Percentiles rank a stretch among this genome's conserved stretches.
These are phyloP conservation scores for Hirtodrosophila confusa DNA, from an alignment of 2,888 invertebrate species.

Conservation along the genomic window DNA sequence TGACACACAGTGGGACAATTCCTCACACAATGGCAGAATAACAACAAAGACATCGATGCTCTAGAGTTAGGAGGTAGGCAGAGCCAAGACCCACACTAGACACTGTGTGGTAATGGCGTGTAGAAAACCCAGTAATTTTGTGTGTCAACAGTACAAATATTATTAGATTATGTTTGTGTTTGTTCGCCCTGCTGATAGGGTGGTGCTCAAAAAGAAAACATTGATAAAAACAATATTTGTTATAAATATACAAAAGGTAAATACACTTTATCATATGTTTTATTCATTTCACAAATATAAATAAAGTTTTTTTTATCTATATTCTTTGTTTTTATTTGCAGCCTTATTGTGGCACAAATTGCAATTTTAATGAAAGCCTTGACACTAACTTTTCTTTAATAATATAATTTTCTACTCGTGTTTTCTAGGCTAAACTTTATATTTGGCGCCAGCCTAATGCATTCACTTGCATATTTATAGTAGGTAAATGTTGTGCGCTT, in stretches of 20 bases:
- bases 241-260: neutral
- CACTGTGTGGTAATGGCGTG: constrained; percentile 23
- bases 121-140: constrained; percentile 21
- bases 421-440: neutral
- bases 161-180: constrained; percentile 12
- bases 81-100: neutral
- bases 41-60: constrained; percentile 4
- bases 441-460: constrained; percentile 20
- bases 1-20: constrained; percentile 23
- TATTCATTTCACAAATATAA: no score
- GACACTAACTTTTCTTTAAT: no score
- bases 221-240: constrained; percentile 1
- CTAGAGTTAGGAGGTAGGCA: neutral
- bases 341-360: no score
- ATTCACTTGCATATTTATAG: constrained; percentile 19
- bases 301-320: no score
- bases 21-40: constrained; percentile 18
- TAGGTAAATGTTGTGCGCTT: constrained; percentile 10
- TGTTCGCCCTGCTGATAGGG: neutral
- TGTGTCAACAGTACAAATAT: constrained; percentile 42
- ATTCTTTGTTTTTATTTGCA: no score
- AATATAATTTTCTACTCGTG: neutral
- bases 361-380: no score
- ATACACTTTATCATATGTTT: neutral
- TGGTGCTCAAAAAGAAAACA: neutral